A percentile compares a stretch with the other conserved stretches of the same genome.
Conservation (phyloP, 2,888 invertebrate genomes). For the Macaria notata region DNA sequence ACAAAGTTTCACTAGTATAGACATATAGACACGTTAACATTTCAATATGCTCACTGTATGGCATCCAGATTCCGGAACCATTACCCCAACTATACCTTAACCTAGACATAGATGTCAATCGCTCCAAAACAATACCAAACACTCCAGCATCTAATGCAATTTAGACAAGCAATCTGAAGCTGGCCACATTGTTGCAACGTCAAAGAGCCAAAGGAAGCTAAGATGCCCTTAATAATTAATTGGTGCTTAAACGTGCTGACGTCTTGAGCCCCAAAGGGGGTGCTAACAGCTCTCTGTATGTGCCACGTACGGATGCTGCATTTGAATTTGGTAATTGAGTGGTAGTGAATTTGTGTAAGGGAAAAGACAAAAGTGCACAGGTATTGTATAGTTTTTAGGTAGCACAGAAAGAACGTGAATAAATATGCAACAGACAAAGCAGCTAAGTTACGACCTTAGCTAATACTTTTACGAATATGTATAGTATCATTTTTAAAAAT, state of each 20-base stretch:
- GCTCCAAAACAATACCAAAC: constrained; percentile 29
- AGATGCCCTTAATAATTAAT: constrained; percentile 78
- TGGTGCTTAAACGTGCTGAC: constrained; percentile 78
- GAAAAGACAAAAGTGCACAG: too few relatives aligned
- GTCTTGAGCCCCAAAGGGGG: constrained; percentile 68
- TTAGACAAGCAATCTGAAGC: constrained; percentile 75
- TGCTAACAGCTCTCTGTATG: constrained; percentile 67
- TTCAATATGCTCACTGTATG: too few relatives aligned
- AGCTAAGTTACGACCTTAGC: too few relatives aligned
- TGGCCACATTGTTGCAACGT: constrained; percentile 76
- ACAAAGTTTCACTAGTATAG: too few relatives aligned
- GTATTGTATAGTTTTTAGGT: too few relatives aligned
- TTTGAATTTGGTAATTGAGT: constrained; percentile 28
- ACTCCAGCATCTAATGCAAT: constrained; percentile 67
- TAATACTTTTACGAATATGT: too few relatives aligned
- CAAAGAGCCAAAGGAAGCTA: constrained; percentile 76
- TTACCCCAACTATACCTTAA: too few relatives aligned
- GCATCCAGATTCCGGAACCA: too few relatives aligned
- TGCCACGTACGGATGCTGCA: constrained; percentile 17
- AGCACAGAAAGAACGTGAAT: too few relatives aligned
- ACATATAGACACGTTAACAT: too few relatives aligned
- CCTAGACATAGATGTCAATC: constrained; percentile 1
- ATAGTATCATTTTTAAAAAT: too few relatives aligned
- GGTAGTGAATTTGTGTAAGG: not conserved
- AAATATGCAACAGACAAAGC: too few relatives aligned